Evolutionary conservation across 2,797 vertebrate species (phyloP).

Genomic region (Phataginus tetradactyla): DNA sequence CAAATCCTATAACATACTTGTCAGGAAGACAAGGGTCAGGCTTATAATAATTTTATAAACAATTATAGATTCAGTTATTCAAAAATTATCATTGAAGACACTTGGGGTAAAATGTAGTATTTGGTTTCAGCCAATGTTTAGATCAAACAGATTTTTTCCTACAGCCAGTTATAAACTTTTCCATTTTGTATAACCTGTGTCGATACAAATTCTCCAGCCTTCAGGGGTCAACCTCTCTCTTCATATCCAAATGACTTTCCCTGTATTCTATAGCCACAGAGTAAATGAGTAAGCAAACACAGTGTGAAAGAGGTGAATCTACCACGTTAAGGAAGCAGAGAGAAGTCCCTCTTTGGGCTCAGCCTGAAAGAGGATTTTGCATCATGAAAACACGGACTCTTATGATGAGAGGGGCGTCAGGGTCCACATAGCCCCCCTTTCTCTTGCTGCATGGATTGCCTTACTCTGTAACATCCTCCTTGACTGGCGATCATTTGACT

Average conservation of each 20-base stretch:
- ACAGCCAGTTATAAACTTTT: neutral
- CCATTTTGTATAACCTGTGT: neutral
- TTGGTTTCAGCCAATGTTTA: slow-evolving; percentile 20
- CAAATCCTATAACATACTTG: neutral
- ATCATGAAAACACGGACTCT: neutral
- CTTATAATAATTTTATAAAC: neutral
- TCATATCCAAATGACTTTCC: neutral
- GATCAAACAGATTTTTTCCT: slow-evolving; percentile 12
- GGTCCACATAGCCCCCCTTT: neutral
- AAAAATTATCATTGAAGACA: neutral
- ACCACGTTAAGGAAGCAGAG: neutral
- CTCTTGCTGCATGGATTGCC: neutral
- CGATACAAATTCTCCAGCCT: neutral
- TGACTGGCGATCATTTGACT: neutral
- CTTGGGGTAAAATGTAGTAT: neutral
- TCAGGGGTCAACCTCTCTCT: neutral
- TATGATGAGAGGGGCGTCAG: neutral
- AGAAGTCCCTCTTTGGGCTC: neutral
- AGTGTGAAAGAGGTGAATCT: neutral
- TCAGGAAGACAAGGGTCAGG: neutral
- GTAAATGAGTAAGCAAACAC: neutral
- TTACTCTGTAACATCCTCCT: neutral
- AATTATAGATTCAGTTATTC: neutral
- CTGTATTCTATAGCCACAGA: neutral
- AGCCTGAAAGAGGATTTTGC: neutral